phyloP scores from a whole-genome alignment of 2,888 invertebrate genomes.

The Hirtodrosophila alboralis region DNA sequence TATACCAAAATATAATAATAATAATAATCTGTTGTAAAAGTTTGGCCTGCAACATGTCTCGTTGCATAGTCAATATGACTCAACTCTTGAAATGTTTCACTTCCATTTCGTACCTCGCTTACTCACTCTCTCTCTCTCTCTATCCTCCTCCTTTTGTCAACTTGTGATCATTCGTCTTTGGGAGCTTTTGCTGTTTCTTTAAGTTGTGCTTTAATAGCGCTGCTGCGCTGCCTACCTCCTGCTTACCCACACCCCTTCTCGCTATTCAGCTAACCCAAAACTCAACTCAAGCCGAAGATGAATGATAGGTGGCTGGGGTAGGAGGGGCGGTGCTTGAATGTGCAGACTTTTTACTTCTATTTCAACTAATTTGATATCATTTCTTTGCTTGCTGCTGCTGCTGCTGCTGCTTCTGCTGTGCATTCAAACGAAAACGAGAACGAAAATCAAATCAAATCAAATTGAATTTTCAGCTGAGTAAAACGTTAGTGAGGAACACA shows the following conservation, averaged over 20 bases:
- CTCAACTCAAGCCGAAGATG: constrained; percentile 9
- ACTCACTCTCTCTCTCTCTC: background rate
- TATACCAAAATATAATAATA: too few species aligned
- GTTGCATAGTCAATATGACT: too few species aligned
- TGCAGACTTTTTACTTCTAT: constrained; percentile 57
- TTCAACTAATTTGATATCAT: constrained; percentile 76
- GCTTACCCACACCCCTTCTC: too few species aligned
- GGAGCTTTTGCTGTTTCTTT: constrained; percentile 2
- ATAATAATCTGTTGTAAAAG: too few species aligned
- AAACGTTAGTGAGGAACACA: constrained; percentile 34
- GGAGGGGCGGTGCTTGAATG: background rate
- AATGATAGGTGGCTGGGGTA: background rate
- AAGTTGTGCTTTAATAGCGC: constrained; percentile 10
- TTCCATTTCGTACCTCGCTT: constrained; percentile 9
- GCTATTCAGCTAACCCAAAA: constrained; percentile 3
- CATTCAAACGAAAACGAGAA: constrained; percentile 80
- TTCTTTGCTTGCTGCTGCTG: too few species aligned
- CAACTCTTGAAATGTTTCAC: constrained; percentile 10
- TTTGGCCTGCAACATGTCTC: background rate
- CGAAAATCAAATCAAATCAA: constrained; percentile 82
- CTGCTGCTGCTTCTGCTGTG: constrained; percentile 58
- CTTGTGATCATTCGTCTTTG: constrained; percentile 29
- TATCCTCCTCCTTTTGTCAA: background rate
- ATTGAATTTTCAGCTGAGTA: constrained; percentile 77
- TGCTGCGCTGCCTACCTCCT: background rate